Evolutionary conservation across 2,113 vertebrate species (phyloP).

Genomic region (Ochotona curzoniae): DNA sequence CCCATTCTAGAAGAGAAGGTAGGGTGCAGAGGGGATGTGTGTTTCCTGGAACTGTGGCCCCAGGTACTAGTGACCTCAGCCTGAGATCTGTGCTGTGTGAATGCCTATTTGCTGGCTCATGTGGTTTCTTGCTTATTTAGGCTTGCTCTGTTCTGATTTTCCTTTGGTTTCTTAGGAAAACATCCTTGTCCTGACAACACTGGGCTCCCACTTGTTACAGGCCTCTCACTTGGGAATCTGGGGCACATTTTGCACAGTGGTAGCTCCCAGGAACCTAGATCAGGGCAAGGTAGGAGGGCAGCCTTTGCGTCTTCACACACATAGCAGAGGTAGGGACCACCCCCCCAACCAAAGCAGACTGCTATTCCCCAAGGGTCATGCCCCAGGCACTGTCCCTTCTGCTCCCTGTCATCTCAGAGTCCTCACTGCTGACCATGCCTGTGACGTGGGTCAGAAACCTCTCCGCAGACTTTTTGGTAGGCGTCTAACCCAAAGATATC

Average conservation of each 20-base stretch:
- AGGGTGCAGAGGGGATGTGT: no score
- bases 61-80: background rate
- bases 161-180: constrained; percentile 39
- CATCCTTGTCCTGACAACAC: background rate
- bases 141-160: background rate
- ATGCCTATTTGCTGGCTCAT: background rate
- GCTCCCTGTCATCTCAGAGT: background rate
- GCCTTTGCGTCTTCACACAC: background rate
- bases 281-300: background rate
- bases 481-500: constrained; percentile 32
- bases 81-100: background rate
- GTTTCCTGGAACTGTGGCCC: background rate
- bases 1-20: background rate
- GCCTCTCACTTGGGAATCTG: background rate
- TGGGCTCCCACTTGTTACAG: rapidly evolving
- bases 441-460: background rate
- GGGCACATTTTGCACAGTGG: background rate
- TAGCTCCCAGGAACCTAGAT: background rate
- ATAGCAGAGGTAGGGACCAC: background rate
- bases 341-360: background rate
- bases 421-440: background rate
- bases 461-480: constrained; percentile 14
- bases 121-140: background rate
- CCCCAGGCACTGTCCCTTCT: background rate
- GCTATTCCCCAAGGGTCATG: background rate